Conservation (phyloP, 2,113 vertebrate species). For the Bubo blakistoni region DNA sequence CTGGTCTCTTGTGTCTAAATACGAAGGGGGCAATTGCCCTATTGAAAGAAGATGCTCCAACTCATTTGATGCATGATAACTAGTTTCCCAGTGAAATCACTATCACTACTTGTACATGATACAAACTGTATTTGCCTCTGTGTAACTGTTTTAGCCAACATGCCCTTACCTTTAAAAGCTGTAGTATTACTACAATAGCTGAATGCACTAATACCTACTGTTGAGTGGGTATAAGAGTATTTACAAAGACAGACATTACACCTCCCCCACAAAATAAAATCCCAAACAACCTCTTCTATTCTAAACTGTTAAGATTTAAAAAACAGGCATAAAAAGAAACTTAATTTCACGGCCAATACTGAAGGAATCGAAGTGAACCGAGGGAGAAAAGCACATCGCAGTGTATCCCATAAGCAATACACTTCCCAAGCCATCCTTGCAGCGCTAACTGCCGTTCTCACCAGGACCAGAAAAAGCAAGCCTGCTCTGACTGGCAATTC, state of each 20-base stretch:
- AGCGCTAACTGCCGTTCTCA: neutral
- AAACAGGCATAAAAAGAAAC: neutral
- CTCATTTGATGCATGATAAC: neutral
- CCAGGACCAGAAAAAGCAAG: neutral
- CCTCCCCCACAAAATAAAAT: neutral
- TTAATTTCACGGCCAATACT: neutral
- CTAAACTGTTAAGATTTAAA: neutral
- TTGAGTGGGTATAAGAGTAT: neutral
- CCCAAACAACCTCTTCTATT: neutral
- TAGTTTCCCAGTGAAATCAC: neutral
- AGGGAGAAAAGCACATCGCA: neutral
- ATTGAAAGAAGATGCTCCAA: neutral
- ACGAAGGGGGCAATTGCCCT: rapidly evolving
- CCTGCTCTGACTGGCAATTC: neutral
- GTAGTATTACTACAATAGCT: neutral
- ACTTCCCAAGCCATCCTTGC: neutral
- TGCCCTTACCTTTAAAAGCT: neutral
- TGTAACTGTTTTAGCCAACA: neutral
- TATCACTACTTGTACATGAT: neutral
- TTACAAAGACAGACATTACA: neutral
- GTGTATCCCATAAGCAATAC: rapidly evolving
- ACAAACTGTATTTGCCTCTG: neutral
- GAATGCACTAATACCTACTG: neutral
- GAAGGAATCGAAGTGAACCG: neutral
- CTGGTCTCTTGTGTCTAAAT: neutral